phyloP scores from a whole-genome alignment of 2,113 vertebrate species.

The Perognathus longimembris region DNA sequence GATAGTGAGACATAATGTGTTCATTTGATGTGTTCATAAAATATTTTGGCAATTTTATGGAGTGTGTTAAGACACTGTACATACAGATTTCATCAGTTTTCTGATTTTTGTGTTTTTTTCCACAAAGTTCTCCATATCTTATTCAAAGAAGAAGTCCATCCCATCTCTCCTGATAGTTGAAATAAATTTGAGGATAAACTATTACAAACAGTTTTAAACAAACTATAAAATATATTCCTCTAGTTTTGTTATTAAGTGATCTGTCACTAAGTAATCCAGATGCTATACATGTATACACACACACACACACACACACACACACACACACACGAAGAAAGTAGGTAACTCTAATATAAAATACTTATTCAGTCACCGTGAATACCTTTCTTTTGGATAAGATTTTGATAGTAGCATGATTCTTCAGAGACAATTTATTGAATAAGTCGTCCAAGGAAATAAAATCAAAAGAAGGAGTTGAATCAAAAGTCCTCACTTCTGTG shows the following conservation, averaged over 20 bases:
- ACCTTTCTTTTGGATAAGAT: not conserved
- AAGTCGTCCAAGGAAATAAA: slow-evolving; percentile 1
- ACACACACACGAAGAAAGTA: too few relatives aligned
- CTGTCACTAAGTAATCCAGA: not conserved
- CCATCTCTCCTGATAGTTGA: not conserved
- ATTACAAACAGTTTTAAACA: slow-evolving; percentile 35
- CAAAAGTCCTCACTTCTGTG: not conserved
- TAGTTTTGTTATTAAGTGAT: not conserved
- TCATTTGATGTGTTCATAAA: not conserved
- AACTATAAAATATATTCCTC: not conserved
- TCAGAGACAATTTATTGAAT: not conserved
- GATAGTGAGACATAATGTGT: not conserved
- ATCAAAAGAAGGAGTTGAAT: not conserved
- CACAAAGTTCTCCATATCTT: not conserved
- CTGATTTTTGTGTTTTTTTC: not conserved
- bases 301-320: not conserved
- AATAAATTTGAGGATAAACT: not conserved
- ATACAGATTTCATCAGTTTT: not conserved
- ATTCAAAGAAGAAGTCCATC: slow-evolving; percentile 16
- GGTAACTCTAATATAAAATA: too few relatives aligned
- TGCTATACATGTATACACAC: not conserved
- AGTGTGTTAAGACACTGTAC: not conserved
- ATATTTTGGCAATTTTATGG: slow-evolving; percentile 9
- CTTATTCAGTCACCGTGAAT: not conserved
- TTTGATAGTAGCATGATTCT: slow-evolving; percentile 17